Evolutionary conservation across 2,113 vertebrate genomes (phyloP), one percentile per base, ranked within the genome.

Genomic region (Mormyrus lacerda): DNA sequence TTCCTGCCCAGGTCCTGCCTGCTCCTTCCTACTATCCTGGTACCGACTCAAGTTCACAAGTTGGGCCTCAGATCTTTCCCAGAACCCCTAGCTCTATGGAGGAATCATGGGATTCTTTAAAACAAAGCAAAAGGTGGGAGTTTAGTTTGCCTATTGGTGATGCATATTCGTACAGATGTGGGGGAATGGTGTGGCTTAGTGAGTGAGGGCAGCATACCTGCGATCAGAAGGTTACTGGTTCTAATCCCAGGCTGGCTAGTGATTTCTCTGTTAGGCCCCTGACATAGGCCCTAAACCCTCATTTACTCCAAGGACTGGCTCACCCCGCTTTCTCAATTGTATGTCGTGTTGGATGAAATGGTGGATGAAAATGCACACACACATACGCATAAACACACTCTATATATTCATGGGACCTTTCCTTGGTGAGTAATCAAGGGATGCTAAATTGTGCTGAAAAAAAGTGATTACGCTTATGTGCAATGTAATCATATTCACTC

Each of bases 371-470:
- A n/a, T n/a, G n/a, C n/a, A n/a, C n/a, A n/a, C n/a, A 53, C 51
- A 53, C 50, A 51, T 19, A 51, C 15, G 4, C 50, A 51, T 51
- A 51, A 19, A 19, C 51, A 53, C 51, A 53, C 53, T 8, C 53
- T 21, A 15, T 39, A 76, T 76, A 76, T 39, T 39, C 31, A 39
- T 39, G 10, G 4, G 11, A 5, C 11, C n/a, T n/a, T 73, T 73
- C 10, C 10, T 73, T 96, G 94, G 93, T 94, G 96, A 96, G 96
- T 97, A 97, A 97, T 97, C 97, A 97, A 96, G 95, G 95, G 96
- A 96, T 97, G 95, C 95, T 93, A 95, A 95, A 96, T 96, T 96
- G 96, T 95, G 96, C 94, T 94, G 94, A 93, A 95, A 96, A 97
- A 97, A 96, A 69, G 13, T 69, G 65, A 69, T 69, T 69, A 31